Evolutionary conservation across 2,888 invertebrate genomes (phyloP).

Genomic region (Fragum fragum): DNA sequence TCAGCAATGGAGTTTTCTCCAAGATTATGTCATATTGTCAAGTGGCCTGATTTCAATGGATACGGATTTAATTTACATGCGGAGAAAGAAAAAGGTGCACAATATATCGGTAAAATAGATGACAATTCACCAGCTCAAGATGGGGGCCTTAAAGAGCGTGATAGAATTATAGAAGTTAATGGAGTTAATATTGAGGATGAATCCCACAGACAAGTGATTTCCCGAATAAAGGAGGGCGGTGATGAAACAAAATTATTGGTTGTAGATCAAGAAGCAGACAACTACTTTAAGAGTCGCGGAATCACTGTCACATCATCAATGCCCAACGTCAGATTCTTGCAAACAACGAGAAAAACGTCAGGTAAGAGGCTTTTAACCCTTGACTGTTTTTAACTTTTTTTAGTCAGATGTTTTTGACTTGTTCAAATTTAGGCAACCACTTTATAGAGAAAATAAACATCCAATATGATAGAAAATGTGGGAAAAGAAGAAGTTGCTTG

Average conservation of each 20-base stretch:
- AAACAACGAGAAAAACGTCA: constrained; percentile 16
- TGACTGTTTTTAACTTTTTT: too few relatives aligned
- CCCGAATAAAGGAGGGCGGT: constrained; percentile 94
- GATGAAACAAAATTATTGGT: constrained; percentile 96
- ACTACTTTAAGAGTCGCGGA: constrained; percentile 90
- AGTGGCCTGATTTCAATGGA: constrained; percentile 97
- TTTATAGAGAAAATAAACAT: too few relatives aligned
- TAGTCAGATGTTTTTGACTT: too few relatives aligned
- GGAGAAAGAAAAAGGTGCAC: constrained; percentile 97
- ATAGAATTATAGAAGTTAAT: constrained; percentile 93
- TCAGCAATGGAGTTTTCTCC: constrained; percentile 78
- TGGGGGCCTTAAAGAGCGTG: constrained; percentile 92
- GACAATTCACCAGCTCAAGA: constrained; percentile 87
- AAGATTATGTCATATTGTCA: constrained; percentile 93
- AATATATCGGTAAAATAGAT: constrained; percentile 98
- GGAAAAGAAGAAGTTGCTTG: too few relatives aligned
- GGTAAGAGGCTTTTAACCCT: constrained; percentile 7
- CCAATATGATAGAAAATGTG: too few relatives aligned
- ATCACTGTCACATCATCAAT: constrained; percentile 73
- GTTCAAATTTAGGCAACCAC: too few relatives aligned
- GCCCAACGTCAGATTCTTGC: constrained; percentile 64
- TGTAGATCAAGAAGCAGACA: constrained; percentile 92
- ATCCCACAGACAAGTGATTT: constrained; percentile 96
- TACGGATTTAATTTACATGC: constrained; percentile 99
- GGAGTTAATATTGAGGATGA: constrained; percentile 95